Conservation (phyloP, 2,113 vertebrate genomes). For the Platichthys flesus region DNA sequence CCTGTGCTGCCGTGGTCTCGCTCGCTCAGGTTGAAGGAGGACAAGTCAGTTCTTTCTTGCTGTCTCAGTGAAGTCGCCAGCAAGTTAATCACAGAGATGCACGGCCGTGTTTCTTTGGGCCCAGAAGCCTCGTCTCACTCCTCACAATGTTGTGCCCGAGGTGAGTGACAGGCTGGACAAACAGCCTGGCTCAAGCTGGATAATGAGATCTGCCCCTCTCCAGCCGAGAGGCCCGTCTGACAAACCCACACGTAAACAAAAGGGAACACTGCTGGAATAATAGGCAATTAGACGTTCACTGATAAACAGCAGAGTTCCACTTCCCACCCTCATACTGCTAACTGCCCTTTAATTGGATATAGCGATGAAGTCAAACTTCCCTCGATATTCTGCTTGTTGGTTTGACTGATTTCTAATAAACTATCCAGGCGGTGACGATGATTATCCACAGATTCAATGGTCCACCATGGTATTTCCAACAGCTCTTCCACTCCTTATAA, state of each 20-base stretch:
- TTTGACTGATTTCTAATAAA: conserved; percentile 17
- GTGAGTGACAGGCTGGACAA: conserved; percentile 21
- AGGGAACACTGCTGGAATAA: conserved; percentile 51
- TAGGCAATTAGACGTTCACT: conserved; percentile 44
- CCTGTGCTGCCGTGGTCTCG: conserved; percentile 3
- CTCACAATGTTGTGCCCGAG: conserved; percentile 14
- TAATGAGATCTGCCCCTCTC: conserved; percentile 51
- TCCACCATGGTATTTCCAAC: not conserved
- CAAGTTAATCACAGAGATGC: conserved; percentile 62
- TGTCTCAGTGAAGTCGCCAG: conserved; percentile 31
- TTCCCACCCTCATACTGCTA: not conserved
- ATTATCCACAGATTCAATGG: conserved; percentile 30
- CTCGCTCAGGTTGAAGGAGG: conserved; percentile 27
- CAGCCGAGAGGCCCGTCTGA: conserved; percentile 29
- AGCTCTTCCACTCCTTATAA: conserved; percentile 21
- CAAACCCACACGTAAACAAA: conserved; percentile 35
- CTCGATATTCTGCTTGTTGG: conserved; percentile 8
- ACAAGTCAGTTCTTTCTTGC: conserved; percentile 44
- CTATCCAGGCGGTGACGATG: conserved; percentile 11
- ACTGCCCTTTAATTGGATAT: conserved; percentile 3
- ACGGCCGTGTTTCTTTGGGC: conserved; percentile 18
- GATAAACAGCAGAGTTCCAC: conserved; percentile 1
- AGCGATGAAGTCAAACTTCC: not conserved
- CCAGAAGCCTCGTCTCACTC: conserved; percentile 8
- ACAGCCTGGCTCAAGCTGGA: conserved; percentile 34